Evolutionary conservation across 2,888 invertebrate genomes (phyloP), one percentile per base, ranked within the genome.

Genomic region (Prosopocoilus inquinatus): DNA sequence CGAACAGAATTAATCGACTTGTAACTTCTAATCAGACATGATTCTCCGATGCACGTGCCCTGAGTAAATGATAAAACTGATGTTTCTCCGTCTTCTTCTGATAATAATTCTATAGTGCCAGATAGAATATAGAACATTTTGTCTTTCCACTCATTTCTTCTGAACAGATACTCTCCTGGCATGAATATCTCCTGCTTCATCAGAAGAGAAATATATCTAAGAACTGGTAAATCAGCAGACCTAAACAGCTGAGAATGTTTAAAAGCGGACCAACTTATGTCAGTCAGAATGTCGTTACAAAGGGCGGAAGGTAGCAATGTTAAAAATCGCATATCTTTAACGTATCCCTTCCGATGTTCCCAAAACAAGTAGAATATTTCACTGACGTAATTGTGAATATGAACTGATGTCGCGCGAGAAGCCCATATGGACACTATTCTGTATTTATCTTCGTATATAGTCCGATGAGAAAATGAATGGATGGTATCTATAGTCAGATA

Each of bases 201-300:
- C 20, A 63, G 52, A 12, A 59, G 53, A 2, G 65, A 47, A 9
- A 66, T 11, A 39, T 56, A 60, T 5, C 64, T 55, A 9, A 65
- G 45, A 28, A 67, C 60, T 34, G 60, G 56, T 15, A 61, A 49
- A n/a, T 61, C 58, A 46, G 58, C 47, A 15, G 58, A 39, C 2
- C 64, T 53, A 50, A 68, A 68, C 7, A 68, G 46, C 38, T 65
- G 60, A 3, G 66, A 66, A 50, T 68, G 64, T 44, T 60, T 60
- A 3, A 67, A 50, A 5, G 60, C 57, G 9, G 62, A 55, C 60
- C 64, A 65, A 15, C 48, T 53, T 9, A 62, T 53, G 35, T 67
- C 67, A 7, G 63, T 47, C 35, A 57, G 53, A 5, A 67, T 51
- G 15, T 59, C 58, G 39, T 55, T 63, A 2, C 45, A 36, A 52